Conservation (phyloP, 37 sponge, comb jelly and placozoan genomes). For the Geodia barretti region DNA sequence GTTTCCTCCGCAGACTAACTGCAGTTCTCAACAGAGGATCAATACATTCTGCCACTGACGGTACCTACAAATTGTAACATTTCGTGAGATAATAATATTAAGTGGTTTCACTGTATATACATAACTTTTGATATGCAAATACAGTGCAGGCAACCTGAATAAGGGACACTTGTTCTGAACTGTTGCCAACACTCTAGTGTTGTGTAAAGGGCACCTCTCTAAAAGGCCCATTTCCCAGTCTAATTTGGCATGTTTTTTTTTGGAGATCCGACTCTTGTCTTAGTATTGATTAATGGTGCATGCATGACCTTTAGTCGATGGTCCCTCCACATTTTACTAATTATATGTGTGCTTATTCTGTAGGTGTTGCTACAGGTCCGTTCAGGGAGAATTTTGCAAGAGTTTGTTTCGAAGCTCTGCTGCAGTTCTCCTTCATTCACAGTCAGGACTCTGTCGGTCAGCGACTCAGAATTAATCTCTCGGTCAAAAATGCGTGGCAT, state of each 20-base stretch:
- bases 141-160: too few species aligned
- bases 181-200: too few species aligned
- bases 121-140: background rate
- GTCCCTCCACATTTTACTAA: too few species aligned
- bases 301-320: too few species aligned
- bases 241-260: too few species aligned
- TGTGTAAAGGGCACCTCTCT: too few species aligned
- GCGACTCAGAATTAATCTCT: background rate
- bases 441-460: slow-evolving; percentile 7
- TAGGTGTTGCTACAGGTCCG: slow-evolving; percentile 12
- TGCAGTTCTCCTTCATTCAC: slow-evolving; percentile 82
- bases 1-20: slow-evolving; percentile 57
- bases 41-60: slow-evolving; percentile 70
- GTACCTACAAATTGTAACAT: background rate
- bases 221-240: too few species aligned
- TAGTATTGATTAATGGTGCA: background rate
- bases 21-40: slow-evolving; percentile 82
- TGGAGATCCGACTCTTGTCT: too few species aligned
- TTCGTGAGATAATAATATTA: background rate
- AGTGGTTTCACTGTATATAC: background rate
- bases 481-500: background rate
- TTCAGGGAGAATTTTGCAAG: slow-evolving; percentile 88
- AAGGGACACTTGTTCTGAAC: too few species aligned
- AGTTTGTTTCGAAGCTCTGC: slow-evolving; percentile 88
- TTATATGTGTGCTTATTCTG: background rate